Conservation (phyloP, 1,140 invertebrate genomes). For the Trypoxylus dichotomus region DNA sequence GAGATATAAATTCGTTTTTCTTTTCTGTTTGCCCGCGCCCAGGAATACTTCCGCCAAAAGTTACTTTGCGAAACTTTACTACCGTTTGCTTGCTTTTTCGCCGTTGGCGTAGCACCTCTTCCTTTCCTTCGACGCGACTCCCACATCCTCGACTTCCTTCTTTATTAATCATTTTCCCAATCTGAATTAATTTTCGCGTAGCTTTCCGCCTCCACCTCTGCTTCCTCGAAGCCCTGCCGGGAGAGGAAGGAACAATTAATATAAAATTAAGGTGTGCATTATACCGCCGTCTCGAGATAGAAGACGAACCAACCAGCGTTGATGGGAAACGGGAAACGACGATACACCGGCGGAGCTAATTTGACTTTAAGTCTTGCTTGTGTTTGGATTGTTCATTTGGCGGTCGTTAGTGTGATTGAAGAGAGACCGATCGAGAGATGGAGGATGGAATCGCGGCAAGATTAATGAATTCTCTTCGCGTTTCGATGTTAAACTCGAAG, state of each 20-base stretch:
- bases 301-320: no score
- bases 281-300: neutral
- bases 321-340: neutral
- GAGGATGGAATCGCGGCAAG: neutral
- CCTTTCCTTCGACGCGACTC: no score
- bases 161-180: conserved; percentile 23
- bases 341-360: conserved; percentile 15
- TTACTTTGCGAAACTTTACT: neutral
- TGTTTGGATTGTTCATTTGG: conserved; percentile 21
- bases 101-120: neutral
- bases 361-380: conserved; percentile 11
- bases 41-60: neutral
- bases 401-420: conserved; percentile 21
- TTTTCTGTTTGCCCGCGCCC: neutral
- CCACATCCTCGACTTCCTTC: neutral
- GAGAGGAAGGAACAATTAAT: conserved; percentile 21
- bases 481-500: neutral
- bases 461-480: conserved; percentile 14
- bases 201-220: neutral
- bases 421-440: neutral
- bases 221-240: neutral
- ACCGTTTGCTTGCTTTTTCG: conserved; percentile 17
- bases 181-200: conserved; percentile 24
- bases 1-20: conserved; percentile 25
- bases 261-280: conserved; percentile 13